A percentile compares a stretch with the other conserved stretches of the same genome.
phyloP scores from a whole-genome alignment of 2,113 vertebrate genomes.

The Pelobates fuscus region DNA sequence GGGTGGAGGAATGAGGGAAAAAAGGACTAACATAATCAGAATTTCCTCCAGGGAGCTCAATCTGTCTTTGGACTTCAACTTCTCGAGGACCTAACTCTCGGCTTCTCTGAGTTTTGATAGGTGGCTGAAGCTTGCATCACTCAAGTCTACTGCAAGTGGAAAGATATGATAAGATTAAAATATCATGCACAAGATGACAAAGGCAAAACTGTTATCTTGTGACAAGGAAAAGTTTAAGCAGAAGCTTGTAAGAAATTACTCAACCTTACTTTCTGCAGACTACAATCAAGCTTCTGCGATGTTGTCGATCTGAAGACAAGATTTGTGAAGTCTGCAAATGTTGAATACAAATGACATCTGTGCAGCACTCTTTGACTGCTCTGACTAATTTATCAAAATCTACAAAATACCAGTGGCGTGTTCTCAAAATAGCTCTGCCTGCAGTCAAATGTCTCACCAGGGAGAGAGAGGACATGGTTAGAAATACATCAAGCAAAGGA shows the following conservation, averaged over 20 bases:
- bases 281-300: neutral
- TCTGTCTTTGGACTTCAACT: too few relatives aligned
- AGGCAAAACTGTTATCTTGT: neutral
- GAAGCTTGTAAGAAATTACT: constrained; percentile 9
- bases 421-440: constrained; percentile 23
- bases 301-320: neutral
- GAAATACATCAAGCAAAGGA: neutral
- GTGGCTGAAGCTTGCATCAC: too few relatives aligned
- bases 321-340: neutral
- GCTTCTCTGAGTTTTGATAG: too few relatives aligned
- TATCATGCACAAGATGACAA: neutral
- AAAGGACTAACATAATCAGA: too few relatives aligned
- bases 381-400: constrained; percentile 11
- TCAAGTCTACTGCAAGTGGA: neutral
- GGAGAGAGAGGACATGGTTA: neutral
- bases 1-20: too few relatives aligned
- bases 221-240: neutral
- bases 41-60: too few relatives aligned
- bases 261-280: neutral
- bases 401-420: neutral
- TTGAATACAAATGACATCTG: neutral
- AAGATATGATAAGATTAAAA: neutral
- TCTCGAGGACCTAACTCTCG: too few relatives aligned
- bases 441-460: neutral
- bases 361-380: neutral